Evolutionary conservation across 2,888 invertebrate species (phyloP), one percentile per base, ranked within the genome.

Genomic region (Napeogenes inachia): DNA sequence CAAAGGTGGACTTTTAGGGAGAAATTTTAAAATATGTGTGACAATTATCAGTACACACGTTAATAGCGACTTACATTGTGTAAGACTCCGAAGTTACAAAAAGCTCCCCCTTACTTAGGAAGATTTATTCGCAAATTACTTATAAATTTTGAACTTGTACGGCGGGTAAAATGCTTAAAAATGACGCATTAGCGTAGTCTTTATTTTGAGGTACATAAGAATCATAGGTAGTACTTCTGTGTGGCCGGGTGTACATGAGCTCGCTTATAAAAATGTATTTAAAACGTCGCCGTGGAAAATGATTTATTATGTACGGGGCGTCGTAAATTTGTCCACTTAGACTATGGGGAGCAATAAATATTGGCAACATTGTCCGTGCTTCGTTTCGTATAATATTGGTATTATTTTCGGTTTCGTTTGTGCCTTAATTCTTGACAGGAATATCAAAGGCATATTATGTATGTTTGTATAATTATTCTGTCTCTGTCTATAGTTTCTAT

Each of bases 121-220:
- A 89, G 90, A 90, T 90, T 90, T 90, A 90, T 90, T 88, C 84
- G 84, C 87, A 89, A 89, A 90, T 90, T 90, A 90, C 89, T 86
- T 87, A 87, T 89, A 86, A 87, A 88, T 89, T 86, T 85, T 76
- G 80, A 62, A 67, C 59, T 64, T 60, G 60, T 60, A 32, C 35
- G 47, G 59, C 60, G 56, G 50, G 53, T 59, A 45, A 13, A 13
- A 57, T 21, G 13, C 12, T 50, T 3, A 8, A 13, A 33, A 13
- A 35, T 35, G 12, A 21, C 13, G 42, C 45, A 35, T 42, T 30
- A 59, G 56, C 21, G 45, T 64, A 58, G 32, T n/a, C 63, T 21
- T 45, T 64, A 60, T 64, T 8, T 8, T 33, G 47, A 45, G 4
- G 45, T 4, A 13, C 45, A 35, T 60, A 64, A 55, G 47, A 50